Conservation (phyloP, 1,140 invertebrate genomes). For the Melitaea cinxia region DNA sequence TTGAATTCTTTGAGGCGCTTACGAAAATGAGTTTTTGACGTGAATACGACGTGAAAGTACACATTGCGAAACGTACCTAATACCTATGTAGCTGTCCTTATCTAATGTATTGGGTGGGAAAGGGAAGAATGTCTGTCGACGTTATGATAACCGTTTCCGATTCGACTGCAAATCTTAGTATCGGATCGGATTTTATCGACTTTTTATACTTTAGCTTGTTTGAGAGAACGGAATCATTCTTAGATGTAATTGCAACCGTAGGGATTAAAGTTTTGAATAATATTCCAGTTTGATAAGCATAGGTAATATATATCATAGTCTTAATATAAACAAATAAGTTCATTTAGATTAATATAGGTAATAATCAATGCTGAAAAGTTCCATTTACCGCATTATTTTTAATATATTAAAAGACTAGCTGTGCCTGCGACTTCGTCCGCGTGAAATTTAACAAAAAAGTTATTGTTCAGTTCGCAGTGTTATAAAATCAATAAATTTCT, state of each 20-base stretch:
- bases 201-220: background rate
- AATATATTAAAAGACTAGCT: too few species aligned
- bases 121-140: background rate
- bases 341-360: too few species aligned
- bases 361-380: too few species aligned
- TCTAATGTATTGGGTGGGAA: background rate
- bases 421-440: too few species aligned
- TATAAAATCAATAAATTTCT: too few species aligned
- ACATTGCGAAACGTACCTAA: background rate
- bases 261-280: too few species aligned
- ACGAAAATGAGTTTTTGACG: constrained; percentile 22
- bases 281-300: too few species aligned
- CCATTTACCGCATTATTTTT: too few species aligned
- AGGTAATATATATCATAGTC: too few species aligned
- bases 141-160: background rate
- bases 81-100: background rate
- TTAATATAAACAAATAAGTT: too few species aligned
- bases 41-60: constrained; percentile 8
- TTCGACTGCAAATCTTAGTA: background rate
- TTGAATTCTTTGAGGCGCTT: constrained; percentile 4
- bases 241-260: background rate
- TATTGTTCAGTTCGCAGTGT: too few species aligned
- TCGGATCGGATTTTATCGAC: background rate
- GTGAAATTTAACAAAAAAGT: too few species aligned
- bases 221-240: background rate